Evolutionary conservation across 2,888 invertebrate genomes (phyloP), one percentile per base, ranked within the genome.

Genomic region (Epinotia brunnichana): DNA sequence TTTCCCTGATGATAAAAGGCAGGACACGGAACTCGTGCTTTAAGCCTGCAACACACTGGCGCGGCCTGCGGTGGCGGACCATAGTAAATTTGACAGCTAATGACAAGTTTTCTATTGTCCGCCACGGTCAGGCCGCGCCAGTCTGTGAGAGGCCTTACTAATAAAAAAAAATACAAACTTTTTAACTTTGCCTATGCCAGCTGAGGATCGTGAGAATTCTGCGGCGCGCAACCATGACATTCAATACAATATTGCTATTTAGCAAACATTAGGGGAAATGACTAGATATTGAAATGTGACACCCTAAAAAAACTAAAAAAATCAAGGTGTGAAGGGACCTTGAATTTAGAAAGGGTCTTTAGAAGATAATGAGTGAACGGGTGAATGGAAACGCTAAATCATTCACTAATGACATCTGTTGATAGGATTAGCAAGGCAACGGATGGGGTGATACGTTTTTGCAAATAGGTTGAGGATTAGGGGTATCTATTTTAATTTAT

Each of bases 291-390:
- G 74, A 62, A 75, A 75, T 70, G 59, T 61, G 79, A 81, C 77
- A 80, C 77, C 79, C 68, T 53, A 74, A 77, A 53, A 72, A 67
- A 56, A 54, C 39, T 56, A 19, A 59, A 66, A 61, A 57, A 63
- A 60, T 73, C 80, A 81, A 82, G 82, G 83, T 83, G 83, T 80
- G 76, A 83, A 82, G 73, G 69, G 77, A 79, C 80, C 81, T 79
- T 82, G 78, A 79, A 79, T 70, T 69, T 70, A 73, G 66, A 76
- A 74, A 54, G 68, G 73, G 67, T 70, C 73, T 76, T 80, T 77
- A 79, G 78, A 77, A 79, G 78, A 77, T 73, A 81, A 76, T 75
- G 75, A 70, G 54, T 74, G 73, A 73, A 69, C 61, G 72, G 67
- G 72, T 76, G 69, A 76, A 76, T 73, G 74, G 69, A 76, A 68